Evolutionary conservation across 2,888 invertebrate species (phyloP).

Genomic region (Dusona sp.): DNA sequence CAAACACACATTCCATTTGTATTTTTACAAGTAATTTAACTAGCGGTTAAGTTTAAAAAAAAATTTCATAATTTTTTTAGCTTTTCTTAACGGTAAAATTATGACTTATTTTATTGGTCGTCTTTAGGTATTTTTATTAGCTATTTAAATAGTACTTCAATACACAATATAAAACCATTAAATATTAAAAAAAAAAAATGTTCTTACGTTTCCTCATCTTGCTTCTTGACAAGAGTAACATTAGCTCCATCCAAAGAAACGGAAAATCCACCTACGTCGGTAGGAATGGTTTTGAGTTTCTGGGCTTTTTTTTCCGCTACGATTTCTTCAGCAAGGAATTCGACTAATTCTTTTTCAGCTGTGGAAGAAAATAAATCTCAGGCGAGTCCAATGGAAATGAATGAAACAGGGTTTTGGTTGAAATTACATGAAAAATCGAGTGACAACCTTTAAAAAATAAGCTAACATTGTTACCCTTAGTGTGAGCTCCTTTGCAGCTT

Average conservation of each 20-base stretch:
- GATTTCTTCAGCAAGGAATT: conserved; percentile 97
- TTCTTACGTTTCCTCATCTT: conserved; percentile 90
- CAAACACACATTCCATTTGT: background rate
- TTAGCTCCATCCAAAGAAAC: conserved; percentile 93
- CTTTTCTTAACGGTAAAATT: background rate
- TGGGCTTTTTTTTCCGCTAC: conserved; percentile 94
- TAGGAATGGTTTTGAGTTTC: conserved; percentile 90
- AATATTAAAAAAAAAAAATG: background rate
- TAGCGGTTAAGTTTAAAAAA: too few species aligned
- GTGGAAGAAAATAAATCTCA: conserved; percentile 49
- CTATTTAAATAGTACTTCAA: too few species aligned
- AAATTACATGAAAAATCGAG: background rate
- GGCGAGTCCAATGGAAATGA: conserved; percentile 58
- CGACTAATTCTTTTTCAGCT: conserved; percentile 95
- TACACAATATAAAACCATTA: too few species aligned
- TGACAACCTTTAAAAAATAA: background rate
- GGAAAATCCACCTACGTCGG: conserved; percentile 92
- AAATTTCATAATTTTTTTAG: background rate
- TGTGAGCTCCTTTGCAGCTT: conserved; percentile 88
- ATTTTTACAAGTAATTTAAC: background rate
- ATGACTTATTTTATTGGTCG: background rate
- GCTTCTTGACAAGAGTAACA: conserved; percentile 91
- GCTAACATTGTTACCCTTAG: conserved; percentile 87
- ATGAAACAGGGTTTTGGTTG: background rate
- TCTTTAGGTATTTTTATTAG: too few species aligned